These are phyloP conservation scores for Dendroctonus valens DNA, from an alignment of 1,140 invertebrate genomes.

Conservation along the genomic window DNA sequence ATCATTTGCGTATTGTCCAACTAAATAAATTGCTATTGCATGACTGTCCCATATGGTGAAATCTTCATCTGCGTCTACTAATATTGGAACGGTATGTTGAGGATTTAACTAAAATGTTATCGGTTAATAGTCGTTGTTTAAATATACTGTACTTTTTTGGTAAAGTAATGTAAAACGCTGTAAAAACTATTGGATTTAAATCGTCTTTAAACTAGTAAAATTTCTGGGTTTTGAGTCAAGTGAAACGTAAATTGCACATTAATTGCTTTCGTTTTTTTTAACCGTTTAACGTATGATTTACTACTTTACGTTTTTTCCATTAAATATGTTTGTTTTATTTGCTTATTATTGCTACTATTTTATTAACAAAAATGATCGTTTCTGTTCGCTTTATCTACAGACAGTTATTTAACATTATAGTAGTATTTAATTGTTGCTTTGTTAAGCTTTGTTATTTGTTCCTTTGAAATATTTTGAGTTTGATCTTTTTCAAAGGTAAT, in stretches of 20 bases:
- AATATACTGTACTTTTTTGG: not conserved
- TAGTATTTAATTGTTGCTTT: too few relatives aligned
- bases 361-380: too few relatives aligned
- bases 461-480: too few relatives aligned
- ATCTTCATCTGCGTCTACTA: slow-evolving; percentile 66
- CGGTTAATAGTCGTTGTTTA: not conserved
- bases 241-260: not conserved
- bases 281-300: too few relatives aligned
- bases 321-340: too few relatives aligned
- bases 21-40: slow-evolving; percentile 59
- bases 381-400: not conserved
- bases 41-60: slow-evolving; percentile 52
- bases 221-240: not conserved
- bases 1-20: slow-evolving; percentile 57
- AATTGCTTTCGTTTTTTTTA: too few relatives aligned
- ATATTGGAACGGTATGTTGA: slow-evolving; percentile 67
- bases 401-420: not conserved
- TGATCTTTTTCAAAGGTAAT: too few relatives aligned
- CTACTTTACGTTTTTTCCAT: too few relatives aligned
- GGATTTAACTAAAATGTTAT: slow-evolving; percentile 56
- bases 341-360: too few relatives aligned
- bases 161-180: not conserved
- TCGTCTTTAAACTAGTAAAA: not conserved
- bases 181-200: not conserved
- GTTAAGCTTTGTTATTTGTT: too few relatives aligned